Evolutionary conservation across 2,888 invertebrate genomes (phyloP).

Genomic region (Entomobrya multifasciata): DNA sequence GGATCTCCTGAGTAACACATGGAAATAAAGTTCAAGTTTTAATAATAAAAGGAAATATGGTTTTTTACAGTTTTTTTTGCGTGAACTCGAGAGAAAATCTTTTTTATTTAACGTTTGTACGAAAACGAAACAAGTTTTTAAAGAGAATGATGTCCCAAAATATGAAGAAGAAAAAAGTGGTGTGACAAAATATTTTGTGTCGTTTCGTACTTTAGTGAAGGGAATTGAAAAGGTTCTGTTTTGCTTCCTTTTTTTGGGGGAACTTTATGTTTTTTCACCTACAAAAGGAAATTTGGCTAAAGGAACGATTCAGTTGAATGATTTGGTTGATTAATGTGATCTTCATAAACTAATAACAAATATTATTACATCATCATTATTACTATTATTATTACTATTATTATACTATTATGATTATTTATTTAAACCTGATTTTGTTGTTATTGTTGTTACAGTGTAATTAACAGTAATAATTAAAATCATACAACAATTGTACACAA

Average conservation of each 20-base stretch:
- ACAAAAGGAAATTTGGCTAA: not conserved
- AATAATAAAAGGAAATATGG: constrained; percentile 17
- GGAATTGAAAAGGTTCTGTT: too few species aligned
- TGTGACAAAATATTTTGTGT: not conserved
- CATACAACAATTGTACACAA: constrained; percentile 47
- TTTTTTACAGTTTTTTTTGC: constrained; percentile 49
- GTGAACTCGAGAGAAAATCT: constrained; percentile 48
- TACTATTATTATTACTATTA: constrained; percentile 12
- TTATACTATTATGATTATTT: constrained; percentile 28
- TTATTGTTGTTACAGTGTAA: constrained; percentile 9
- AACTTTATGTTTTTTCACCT: too few species aligned
- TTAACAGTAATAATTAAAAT: not conserved
- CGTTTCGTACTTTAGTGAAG: not conserved
- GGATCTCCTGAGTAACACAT: constrained; percentile 61
- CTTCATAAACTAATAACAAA: not conserved
- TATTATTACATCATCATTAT: constrained; percentile 4
- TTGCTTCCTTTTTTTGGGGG: too few species aligned
- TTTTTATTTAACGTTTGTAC: constrained; percentile 52
- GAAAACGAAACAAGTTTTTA: constrained; percentile 13
- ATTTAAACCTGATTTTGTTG: not conserved
- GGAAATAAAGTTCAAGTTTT: constrained; percentile 64
- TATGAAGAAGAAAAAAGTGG: not conserved
- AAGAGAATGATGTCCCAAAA: not conserved
- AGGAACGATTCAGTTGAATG: constrained; percentile 34
- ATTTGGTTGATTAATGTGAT: constrained; percentile 39